Conservation (phyloP, 2,113 vertebrate genomes). For the Ivindomyrus marchei region DNA sequence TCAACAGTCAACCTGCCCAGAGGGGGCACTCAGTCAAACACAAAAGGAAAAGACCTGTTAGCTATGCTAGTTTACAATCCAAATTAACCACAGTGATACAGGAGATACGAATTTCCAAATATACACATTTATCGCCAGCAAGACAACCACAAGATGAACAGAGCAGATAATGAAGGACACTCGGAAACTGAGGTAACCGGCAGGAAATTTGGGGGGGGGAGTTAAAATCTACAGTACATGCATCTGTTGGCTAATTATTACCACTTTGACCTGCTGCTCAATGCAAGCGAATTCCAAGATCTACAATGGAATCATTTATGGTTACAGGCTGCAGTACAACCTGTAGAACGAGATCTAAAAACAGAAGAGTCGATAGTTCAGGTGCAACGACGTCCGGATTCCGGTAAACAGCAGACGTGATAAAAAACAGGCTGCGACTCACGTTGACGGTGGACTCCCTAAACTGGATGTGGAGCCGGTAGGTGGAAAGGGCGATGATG, state of each 20-base stretch:
- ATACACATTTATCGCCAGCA: not conserved
- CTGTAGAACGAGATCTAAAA: not conserved
- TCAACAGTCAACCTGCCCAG: not conserved
- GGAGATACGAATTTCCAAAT: not conserved
- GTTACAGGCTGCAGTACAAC: not conserved
- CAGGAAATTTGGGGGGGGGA: not conserved
- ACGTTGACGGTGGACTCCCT: conserved; percentile 92
- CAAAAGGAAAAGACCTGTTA: not conserved
- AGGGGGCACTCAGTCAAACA: not conserved
- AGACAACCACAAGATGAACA: not conserved
- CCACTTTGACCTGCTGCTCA: not conserved
- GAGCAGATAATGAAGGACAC: not conserved
- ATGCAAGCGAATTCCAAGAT: not conserved
- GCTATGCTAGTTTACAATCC: not conserved
- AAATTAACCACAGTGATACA: not conserved
- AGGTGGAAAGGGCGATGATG: conserved; percentile 89
- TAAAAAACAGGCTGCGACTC: conserved; percentile 43
- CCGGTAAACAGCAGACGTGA: not conserved
- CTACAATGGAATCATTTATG: not conserved
- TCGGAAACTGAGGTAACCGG: not conserved
- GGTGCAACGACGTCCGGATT: not conserved
- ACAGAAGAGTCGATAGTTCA: not conserved
- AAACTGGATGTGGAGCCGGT: conserved; percentile 94
- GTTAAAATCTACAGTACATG: not conserved
- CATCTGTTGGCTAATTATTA: not conserved